Evolutionary conservation across 2,888 invertebrate genomes (phyloP), one percentile per base, ranked within the genome.

Genomic region (Neria commutata): DNA sequence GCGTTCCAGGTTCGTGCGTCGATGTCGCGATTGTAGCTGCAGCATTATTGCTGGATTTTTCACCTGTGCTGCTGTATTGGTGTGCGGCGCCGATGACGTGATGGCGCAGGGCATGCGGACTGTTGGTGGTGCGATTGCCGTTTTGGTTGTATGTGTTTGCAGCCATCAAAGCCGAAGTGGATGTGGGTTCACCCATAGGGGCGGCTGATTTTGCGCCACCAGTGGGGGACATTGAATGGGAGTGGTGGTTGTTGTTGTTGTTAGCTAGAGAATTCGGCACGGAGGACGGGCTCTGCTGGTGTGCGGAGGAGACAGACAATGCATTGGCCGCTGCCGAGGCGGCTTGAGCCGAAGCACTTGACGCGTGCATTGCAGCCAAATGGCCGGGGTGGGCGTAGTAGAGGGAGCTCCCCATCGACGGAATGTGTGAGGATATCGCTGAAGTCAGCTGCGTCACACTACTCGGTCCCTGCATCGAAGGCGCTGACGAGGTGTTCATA

Each of bases 21-120:
- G 62, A 58, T 2, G 74, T 53, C 8, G 63, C 62, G 14, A 45
- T 34, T 11, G 56, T 55, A 6, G 71, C 29, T 3, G 60, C 37
- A 14, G 58, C n/a, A n/a, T n/a, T 55, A n/a, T 52, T 59, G 51
- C 55, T 67, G 6, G 62, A 56, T 54, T 78, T 77, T 37, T 78
- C 76, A n/a, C n/a, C n/a, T n/a, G n/a, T n/a, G 68, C 50, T 64
- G 70, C 34, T 75, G 75, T 0, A 70, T 64, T 3, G 67, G 67
- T 0, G 70, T 5, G 70, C 73, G 0, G 68, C 75, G 6, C 69
- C 74, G 0, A 71, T 69, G 45, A 72, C 71, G 6, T 74, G 74
- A 54, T 73, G 76, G 0, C 76, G 71, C 73, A 76, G 75, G n/a
- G 71, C 70, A 47, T 75, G 78, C 0, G 81, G 80, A 56, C 78